A percentile compares a stretch with the other conserved stretches of the same genome.
Conservation (phyloP, 2,797 vertebrate species). For the Poecilia wingei region DNA sequence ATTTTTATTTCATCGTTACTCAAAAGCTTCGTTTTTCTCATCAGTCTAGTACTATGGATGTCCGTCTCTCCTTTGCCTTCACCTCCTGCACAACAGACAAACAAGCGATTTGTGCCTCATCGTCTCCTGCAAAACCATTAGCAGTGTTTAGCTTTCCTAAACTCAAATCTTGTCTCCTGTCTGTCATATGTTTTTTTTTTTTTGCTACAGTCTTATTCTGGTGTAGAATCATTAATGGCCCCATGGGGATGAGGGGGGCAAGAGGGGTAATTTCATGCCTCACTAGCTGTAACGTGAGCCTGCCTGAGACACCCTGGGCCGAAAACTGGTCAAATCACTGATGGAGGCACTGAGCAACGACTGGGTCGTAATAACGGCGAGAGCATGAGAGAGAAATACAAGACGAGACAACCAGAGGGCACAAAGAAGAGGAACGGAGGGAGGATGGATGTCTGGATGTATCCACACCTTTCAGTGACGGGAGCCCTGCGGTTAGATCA, state of each 20-base stretch:
- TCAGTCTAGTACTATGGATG: not conserved
- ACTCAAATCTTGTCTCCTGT: not conserved
- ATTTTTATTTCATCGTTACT: not conserved
- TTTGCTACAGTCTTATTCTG: conserved; percentile 14
- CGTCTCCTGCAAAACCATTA: not conserved
- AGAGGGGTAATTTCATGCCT: conserved; percentile 69
- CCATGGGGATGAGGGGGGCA: conserved; percentile 3
- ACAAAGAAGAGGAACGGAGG: not conserved
- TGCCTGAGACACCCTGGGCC: conserved; percentile 25
- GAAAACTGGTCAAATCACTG: conserved; percentile 25
- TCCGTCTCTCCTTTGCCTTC: not conserved
- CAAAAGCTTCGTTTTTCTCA: not conserved
- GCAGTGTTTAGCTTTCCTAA: not conserved
- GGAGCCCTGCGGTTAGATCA: conserved; percentile 13
- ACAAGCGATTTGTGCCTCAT: not conserved
- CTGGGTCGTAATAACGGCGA: conserved; percentile 31
- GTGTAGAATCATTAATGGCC: conserved; percentile 19
- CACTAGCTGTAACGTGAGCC: conserved; percentile 49
- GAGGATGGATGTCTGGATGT: conserved; percentile 6
- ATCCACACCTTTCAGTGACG: conserved; percentile 13
- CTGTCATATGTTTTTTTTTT: conserved; percentile 25
- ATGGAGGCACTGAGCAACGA: conserved; percentile 37
- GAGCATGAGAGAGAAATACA: conserved; percentile 15
- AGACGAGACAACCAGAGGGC: not conserved
- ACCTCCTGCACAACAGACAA: not conserved